Conservation (phyloP, 2,888 invertebrate genomes). For the Cephus pulcher region DNA sequence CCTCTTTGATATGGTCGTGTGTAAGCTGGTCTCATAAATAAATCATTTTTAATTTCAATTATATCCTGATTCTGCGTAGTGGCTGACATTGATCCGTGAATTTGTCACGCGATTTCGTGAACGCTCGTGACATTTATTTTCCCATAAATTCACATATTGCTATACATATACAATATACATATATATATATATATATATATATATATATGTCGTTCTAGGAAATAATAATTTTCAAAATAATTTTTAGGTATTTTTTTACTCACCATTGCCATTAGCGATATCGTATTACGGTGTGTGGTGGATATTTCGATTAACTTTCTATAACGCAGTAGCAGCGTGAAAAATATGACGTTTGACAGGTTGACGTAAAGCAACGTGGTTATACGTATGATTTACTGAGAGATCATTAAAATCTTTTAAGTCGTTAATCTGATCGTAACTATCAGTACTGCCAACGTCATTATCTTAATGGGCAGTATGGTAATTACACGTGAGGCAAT, state of each 20-base stretch:
- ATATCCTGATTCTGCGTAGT: not conserved
- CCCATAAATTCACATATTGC: too few species aligned
- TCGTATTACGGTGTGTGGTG: too few species aligned
- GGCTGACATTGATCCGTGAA: conserved; percentile 2
- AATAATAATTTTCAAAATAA: not conserved
- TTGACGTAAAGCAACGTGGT: not conserved
- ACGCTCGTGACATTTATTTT: not conserved
- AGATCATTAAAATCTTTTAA: not conserved
- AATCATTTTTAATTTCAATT: conserved; percentile 6
- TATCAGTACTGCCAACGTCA: not conserved
- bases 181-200: too few species aligned
- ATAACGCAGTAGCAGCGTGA: not conserved
- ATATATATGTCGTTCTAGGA: not conserved
- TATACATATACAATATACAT: too few species aligned
- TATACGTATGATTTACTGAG: not conserved
- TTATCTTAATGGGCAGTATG: not conserved
- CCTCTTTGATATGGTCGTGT: not conserved
- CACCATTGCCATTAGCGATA: too few species aligned
- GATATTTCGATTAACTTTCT: not conserved
- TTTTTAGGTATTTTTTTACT: not conserved
- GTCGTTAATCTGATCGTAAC: not conserved
- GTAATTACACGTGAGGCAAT: not conserved
- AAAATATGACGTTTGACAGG: not conserved
- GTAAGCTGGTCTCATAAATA: not conserved
- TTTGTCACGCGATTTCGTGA: not conserved